Base-by-base conservation (phyloP, 2,797 vertebrate species). In the Leptoclinus maculatus region DNA sequence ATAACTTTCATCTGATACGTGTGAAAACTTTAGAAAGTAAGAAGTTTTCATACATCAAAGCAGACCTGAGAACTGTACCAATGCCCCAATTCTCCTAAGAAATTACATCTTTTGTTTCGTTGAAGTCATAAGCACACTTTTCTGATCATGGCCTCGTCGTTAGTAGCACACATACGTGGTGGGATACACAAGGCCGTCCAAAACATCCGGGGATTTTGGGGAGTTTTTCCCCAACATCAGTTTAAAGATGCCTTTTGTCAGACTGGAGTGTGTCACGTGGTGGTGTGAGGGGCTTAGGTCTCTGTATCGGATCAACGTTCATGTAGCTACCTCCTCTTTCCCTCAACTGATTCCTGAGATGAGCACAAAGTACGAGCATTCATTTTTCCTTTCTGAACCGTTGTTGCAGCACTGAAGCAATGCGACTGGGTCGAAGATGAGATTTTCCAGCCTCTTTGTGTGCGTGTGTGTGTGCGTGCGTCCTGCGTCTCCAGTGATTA, bases 261-360 rank as follows among this genome's bases (percentile, higher is more conserved):
- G 43, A 67, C 38, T 47, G 54, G 45, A 36, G 39, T 39, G 45
- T 62, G 53, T 76, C 57, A n/a, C 25, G 36, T 19, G 2, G 38
- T 36, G 38, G 68, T 51, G 13, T 51, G 5, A 66, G 8, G 7
- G 36, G 8, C 68, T 70, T 29, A 10, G 47, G 25, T 51, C 51
- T 38, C 23, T 57, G 45, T 17, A 65, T 71, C 9, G 19, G 39
- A 68, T 80, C 60, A 67, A 79, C 32, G 36, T 72, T 74, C 68
- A 38, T 62, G 58, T 76, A 85, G 78, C 82, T 82, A 84, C 87
- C 82, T 82, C 76, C 65, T 75, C 6, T 65, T 78, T 73, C 57
- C 75, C 51, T 59, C 16, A 86, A 59, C 66, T 29, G 29, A 62
- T 68, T 49, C 57, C 16, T 21, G 57, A 67, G 41, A 84, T 63